Evolutionary conservation across 2,888 invertebrate genomes (phyloP).

Genomic region (Loripinus fragilis): DNA sequence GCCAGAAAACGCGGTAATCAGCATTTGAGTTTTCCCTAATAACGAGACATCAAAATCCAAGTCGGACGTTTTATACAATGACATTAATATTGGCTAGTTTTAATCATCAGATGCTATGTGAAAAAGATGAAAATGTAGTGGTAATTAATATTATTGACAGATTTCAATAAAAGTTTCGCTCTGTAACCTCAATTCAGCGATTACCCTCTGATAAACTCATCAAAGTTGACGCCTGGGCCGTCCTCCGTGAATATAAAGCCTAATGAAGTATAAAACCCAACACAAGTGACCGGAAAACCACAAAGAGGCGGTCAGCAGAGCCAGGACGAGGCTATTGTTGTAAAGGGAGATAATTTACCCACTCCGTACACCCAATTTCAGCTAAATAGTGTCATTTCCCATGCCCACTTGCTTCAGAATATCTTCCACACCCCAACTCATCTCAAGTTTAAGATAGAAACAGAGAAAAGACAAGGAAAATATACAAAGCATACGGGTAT

Average conservation of each 20-base stretch:
- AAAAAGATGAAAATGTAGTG: constrained; percentile 22
- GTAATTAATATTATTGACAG: constrained; percentile 48
- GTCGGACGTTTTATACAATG: not conserved
- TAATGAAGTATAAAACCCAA: constrained; percentile 59
- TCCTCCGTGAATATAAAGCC: constrained; percentile 48
- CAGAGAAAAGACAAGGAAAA: constrained; percentile 10
- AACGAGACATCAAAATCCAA: not conserved
- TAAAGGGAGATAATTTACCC: constrained; percentile 54
- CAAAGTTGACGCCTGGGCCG: constrained; percentile 56
- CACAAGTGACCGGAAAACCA: constrained; percentile 60
- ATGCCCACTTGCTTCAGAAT: constrained; percentile 28
- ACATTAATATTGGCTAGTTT: not conserved
- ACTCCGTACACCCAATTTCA: constrained; percentile 50
- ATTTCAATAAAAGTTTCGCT: constrained; percentile 60
- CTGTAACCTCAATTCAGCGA: constrained; percentile 53
- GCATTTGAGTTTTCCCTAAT: not conserved
- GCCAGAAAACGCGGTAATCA: too few species aligned
- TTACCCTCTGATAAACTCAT: constrained; percentile 61
- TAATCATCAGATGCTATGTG: constrained; percentile 11
- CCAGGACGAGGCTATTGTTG: constrained; percentile 48
- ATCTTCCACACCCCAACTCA: constrained; percentile 12
- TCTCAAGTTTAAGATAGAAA: constrained; percentile 2
- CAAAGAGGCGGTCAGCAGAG: constrained; percentile 47
- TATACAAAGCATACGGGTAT: constrained; percentile 19
- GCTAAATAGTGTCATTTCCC: constrained; percentile 48